Conservation (phyloP, 2,888 invertebrate genomes). For the Apoda limacodes region DNA sequence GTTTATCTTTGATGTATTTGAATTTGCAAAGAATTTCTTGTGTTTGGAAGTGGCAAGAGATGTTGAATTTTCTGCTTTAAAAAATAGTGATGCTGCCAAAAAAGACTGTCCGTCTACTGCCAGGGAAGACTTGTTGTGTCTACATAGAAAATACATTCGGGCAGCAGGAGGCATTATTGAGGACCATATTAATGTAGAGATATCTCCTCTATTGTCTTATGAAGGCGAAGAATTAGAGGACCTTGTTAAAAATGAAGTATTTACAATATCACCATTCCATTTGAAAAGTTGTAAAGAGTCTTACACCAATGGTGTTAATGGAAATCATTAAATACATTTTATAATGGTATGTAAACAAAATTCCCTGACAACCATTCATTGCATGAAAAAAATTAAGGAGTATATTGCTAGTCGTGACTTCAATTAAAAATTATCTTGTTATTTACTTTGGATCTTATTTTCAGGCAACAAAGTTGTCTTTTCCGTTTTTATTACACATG, state of each 20-base stretch:
- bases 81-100: slow-evolving; percentile 89
- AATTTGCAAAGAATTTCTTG: slow-evolving; percentile 90
- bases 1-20: slow-evolving; percentile 99
- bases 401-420: too few relatives aligned
- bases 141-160: slow-evolving; percentile 84
- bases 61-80: slow-evolving; percentile 96
- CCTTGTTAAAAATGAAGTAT: slow-evolving; percentile 74
- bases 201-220: slow-evolving; percentile 92
- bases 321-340: slow-evolving; percentile 50
- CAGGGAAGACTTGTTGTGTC: slow-evolving; percentile 77
- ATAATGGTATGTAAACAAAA: slow-evolving; percentile 4
- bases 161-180: slow-evolving; percentile 83
- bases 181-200: slow-evolving; percentile 81
- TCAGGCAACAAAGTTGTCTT: too few relatives aligned
- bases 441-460: too few relatives aligned
- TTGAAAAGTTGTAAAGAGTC: slow-evolving; percentile 57
- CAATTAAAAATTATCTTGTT: too few relatives aligned
- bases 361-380: too few relatives aligned
- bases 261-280: slow-evolving; percentile 73
- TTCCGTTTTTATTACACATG: too few relatives aligned
- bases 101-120: slow-evolving; percentile 95
- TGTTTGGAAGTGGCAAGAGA: slow-evolving; percentile 93
- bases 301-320: slow-evolving; percentile 44
- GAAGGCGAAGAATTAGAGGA: slow-evolving; percentile 86
- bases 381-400: too few relatives aligned